A percentile compares a stretch with the other conserved stretches of the same genome.
Conservation (phyloP, 2,797 vertebrate genomes). For the Cyprinodon diabolis region DNA sequence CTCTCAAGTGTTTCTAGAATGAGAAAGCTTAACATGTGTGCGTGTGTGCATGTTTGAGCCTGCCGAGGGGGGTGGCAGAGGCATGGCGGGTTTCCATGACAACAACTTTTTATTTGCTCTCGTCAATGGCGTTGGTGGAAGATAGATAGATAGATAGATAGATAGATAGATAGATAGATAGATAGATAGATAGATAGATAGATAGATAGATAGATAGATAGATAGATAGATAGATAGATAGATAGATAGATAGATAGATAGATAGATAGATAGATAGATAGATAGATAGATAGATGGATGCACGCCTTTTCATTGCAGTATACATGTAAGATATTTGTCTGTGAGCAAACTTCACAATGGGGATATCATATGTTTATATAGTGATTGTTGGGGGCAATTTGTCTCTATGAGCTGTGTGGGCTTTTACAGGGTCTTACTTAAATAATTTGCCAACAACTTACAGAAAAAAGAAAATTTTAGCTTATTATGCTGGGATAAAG, state of each 20-base stretch:
- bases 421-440: slow-evolving; percentile 4
- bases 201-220: slow-evolving; percentile 26
- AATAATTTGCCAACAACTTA: slow-evolving; percentile 5
- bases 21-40: slow-evolving; percentile 11
- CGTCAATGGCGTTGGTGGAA: slow-evolving; percentile 64
- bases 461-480: neutral
- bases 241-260: slow-evolving; percentile 21
- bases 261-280: slow-evolving; percentile 28
- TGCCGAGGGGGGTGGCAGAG: slow-evolving; percentile 55
- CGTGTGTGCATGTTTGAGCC: slow-evolving; percentile 33
- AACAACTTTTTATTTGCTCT: slow-evolving; percentile 76
- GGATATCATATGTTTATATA: slow-evolving; percentile 3
- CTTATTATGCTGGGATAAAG: neutral
- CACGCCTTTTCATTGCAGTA: neutral
- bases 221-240: slow-evolving; percentile 25
- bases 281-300: slow-evolving; percentile 27
- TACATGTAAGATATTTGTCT: slow-evolving; percentile 17
- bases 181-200: slow-evolving; percentile 32
- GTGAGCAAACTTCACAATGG: slow-evolving; percentile 10
- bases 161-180: slow-evolving; percentile 1
- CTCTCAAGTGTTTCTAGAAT: slow-evolving; percentile 46
- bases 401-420: neutral
- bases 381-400: slow-evolving; percentile 18
- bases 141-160: slow-evolving; percentile 12
- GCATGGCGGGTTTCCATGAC: slow-evolving; percentile 78